Conservation (phyloP, 2,797 vertebrate genomes). For the Peromyscus melanophrys region DNA sequence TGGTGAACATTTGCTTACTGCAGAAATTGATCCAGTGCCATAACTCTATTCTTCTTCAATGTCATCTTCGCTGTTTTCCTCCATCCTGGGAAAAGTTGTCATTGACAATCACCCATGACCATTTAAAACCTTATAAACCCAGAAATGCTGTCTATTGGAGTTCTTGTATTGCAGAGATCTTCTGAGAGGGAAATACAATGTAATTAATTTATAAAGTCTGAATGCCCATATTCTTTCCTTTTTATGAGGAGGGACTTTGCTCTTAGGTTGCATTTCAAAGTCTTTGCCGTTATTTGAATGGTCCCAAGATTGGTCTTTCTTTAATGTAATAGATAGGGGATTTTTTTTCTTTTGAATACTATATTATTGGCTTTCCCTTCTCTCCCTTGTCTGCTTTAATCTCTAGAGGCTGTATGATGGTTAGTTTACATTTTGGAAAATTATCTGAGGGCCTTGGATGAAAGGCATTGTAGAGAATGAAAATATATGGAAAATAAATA, state of each 20-base stretch:
- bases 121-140: conserved; percentile 58
- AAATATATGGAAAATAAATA: conserved; percentile 75
- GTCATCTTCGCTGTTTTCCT: conserved; percentile 83
- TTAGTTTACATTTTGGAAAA: conserved; percentile 69
- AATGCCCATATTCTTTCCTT: neutral
- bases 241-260: neutral
- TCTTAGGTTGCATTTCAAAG: conserved; percentile 51
- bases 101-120: conserved; percentile 78
- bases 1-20: conserved; percentile 82
- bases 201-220: conserved; percentile 64
- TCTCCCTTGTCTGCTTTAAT: conserved; percentile 11
- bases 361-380: conserved; percentile 18
- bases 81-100: conserved; percentile 81
- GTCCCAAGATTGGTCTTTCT: conserved; percentile 6
- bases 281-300: conserved; percentile 49
- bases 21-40: conserved; percentile 84
- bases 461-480: conserved; percentile 64
- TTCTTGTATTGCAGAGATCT: conserved; percentile 46
- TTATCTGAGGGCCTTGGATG: conserved; percentile 51
- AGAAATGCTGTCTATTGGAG: conserved; percentile 5
- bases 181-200: conserved; percentile 60
- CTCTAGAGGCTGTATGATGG: neutral
- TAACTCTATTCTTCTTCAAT: conserved; percentile 85
- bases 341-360: conserved; percentile 31
- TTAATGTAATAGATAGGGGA: neutral